Evolutionary conservation across 2,888 invertebrate genomes (phyloP), one percentile per base, ranked within the genome.

Genomic region (Lumbricus terrestris): DNA sequence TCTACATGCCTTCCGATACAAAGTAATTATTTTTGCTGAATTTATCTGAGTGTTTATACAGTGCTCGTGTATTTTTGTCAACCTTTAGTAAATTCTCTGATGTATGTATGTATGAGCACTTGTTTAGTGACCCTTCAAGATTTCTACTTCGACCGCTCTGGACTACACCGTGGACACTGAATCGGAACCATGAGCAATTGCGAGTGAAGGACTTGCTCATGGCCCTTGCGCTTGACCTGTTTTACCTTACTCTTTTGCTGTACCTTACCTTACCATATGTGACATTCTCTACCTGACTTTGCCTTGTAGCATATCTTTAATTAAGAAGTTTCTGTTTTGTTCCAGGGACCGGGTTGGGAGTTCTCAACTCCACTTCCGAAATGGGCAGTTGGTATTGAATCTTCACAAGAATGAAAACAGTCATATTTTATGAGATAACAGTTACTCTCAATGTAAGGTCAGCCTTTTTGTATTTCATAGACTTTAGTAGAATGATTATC

Each of bases 301-400:
- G n/a, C 69, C n/a, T 69, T 69, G 69, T 69, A n/a, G 69, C 8
- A n/a, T 15, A 33, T 23, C 29, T 33, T 35, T 34, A 23, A 35
- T 85, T 85, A 34, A 85, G 35, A 35, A 35, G 85, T 42, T 88
- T 82, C 29, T 29, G 23, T 88, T 82, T 69, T 82, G 38, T 29
- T 47, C 16, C 95, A 98, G 97, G 98, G 98, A 54, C 97, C 98
- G 90, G 98, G 97, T 89, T 98, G 98, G 98, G 97, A 97, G 94
- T 99, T 97, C 95, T 97, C 97, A 95, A 98, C 98, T 2, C 97
- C 97, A 94, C 96, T 98, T 93, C 99, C 99, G 0, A 97, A 97
- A 90, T 99, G 99, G 99, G 98, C 98, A 82, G 96, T 37, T 85
- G 85, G 85, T 2, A 85, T 85, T 85, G 35, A 85, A 85, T n/a